A percentile compares a stretch with the other conserved stretches of the same genome.
Evolutionary conservation across 2,888 invertebrate genomes (phyloP).

Genomic region (Perizoma affinitatum): DNA sequence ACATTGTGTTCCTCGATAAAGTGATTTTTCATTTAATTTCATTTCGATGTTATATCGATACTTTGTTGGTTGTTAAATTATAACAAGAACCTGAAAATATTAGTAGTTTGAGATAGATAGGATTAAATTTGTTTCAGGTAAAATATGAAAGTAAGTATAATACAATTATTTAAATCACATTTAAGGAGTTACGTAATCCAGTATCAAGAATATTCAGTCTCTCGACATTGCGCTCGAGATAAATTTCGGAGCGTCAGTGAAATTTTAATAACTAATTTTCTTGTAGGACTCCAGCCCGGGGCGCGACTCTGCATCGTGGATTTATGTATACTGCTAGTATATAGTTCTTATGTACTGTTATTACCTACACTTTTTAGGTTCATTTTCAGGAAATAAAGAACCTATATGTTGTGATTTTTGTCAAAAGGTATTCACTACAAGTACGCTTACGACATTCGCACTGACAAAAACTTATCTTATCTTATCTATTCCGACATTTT

Average conservation of each 20-base stretch:
- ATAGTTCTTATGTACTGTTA: constrained; percentile 14
- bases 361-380: constrained; percentile 7
- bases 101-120: too few species aligned
- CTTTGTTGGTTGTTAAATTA: too few species aligned
- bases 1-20: too few species aligned
- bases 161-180: too few species aligned
- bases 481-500: too few species aligned
- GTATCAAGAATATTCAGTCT: constrained; percentile 53
- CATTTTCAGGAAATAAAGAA: background rate
- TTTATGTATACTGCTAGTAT: constrained; percentile 37
- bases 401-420: background rate
- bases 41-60: too few species aligned
- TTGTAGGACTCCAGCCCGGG: constrained; percentile 69
- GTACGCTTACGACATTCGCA: too few species aligned
- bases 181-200: constrained; percentile 41
- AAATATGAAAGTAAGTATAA: background rate
- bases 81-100: too few species aligned
- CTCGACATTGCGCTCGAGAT: constrained; percentile 65
- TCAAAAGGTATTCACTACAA: too few species aligned
- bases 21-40: too few species aligned
- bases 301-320: constrained; percentile 49
- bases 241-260: constrained; percentile 83
- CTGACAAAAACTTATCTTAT: too few species aligned
- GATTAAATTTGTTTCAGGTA: background rate
- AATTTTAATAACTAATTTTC: constrained; percentile 85